Evolutionary conservation across 1,140 invertebrate species (phyloP).

Genomic region (Bombus huntii): DNA sequence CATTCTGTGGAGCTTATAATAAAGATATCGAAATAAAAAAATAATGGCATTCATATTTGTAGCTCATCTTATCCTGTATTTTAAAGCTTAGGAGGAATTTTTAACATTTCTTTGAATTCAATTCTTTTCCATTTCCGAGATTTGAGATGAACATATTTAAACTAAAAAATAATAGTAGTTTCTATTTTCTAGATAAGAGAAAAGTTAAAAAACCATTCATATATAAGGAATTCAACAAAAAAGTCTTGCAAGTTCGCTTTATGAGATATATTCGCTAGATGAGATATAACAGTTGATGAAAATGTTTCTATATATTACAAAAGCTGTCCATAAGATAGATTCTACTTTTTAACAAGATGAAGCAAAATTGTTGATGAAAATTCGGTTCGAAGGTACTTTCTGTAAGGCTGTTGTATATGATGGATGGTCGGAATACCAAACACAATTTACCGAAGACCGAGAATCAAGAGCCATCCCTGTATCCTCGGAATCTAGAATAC

Average conservation of each 20-base stretch:
- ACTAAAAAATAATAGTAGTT: background rate
- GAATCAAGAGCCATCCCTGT: slow-evolving; percentile 68
- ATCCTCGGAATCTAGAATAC: slow-evolving; percentile 63
- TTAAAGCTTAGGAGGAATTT: too few relatives aligned
- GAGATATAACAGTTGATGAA: background rate
- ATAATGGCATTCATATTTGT: background rate
- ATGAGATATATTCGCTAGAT: background rate
- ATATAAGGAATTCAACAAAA: too few relatives aligned
- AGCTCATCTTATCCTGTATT: too few relatives aligned
- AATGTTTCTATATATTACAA: too few relatives aligned
- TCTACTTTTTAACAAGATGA: too few relatives aligned
- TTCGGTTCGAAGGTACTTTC: background rate
- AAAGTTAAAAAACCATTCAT: too few relatives aligned
- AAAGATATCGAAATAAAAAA: background rate
- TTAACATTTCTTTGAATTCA: too few relatives aligned
- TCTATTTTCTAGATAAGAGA: background rate
- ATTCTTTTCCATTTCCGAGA: too few relatives aligned
- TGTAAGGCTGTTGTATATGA: too few relatives aligned
- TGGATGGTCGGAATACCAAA: slow-evolving; percentile 1
- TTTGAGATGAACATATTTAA: too few relatives aligned
- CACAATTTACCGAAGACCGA: slow-evolving; percentile 29
- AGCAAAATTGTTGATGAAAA: background rate
- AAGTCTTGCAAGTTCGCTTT: too few relatives aligned
- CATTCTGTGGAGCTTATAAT: background rate
- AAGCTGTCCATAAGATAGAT: too few relatives aligned